Base-by-base conservation (phyloP, 2,888 invertebrate species). In the Sminthurinus aureus region DNA sequence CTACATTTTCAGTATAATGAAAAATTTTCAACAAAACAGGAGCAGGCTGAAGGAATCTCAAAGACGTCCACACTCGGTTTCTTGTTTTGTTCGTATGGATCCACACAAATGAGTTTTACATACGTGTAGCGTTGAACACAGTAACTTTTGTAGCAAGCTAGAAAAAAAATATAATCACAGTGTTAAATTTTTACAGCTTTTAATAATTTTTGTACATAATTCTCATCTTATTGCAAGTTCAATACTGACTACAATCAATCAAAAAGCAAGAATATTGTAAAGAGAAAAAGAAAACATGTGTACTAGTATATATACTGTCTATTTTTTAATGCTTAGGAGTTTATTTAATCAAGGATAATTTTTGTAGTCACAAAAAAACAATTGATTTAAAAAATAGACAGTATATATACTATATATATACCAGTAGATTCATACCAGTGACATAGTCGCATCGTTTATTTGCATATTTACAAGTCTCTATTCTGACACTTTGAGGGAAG, bases 1-100 rank as follows among this genome's bases (percentile, higher is more conserved):
- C 52, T 52, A 52, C 13, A 74, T 52, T 52, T 24, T 79, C 52
- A 66, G 85, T 88, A 89, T 24, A 89, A 87, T 22, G 87, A 86
- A 78, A 89, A 89, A 84, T 90, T 89, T 85, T 90, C 89, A 9
- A 90, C 89, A 85, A 90, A 90, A 80, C 90, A 90, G 15, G 89
- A 89, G 80, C 90, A 90, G 12, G 89, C 89, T 0, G 89, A 89
- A 20, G 90, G 90, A 18, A 90, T 89, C 85, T 89, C 89, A 76
- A 90, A 90, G 13, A 89, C 89, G 71, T 90, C 89, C 13, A 90
- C 88, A n/a, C 87, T 87, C n/a, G 90, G 90, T 67, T 88, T 85
- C 81, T 89, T 88, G 50, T 88, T 86, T 0, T 89, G 87, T 79
- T 89, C 89, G 83, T 88, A 87, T 0, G 89, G 90, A 81, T 90